Evolutionary conservation across 2,888 invertebrate species (phyloP), one percentile per base, ranked within the genome.

Genomic region (Zaprionus obscuricornis): DNA sequence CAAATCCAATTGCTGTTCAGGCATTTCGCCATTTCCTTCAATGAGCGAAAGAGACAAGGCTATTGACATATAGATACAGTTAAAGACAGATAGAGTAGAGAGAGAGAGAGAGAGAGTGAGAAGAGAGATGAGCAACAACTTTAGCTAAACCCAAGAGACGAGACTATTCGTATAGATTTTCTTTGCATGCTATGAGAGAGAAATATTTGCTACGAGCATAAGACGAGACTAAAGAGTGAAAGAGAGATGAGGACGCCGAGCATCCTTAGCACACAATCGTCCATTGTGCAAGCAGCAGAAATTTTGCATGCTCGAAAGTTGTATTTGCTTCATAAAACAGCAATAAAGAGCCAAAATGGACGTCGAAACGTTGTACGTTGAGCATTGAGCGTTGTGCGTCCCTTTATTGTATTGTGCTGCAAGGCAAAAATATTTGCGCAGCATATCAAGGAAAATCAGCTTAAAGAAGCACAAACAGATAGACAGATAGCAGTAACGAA

Each of bases 241-340:
- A n/a, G n/a, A n/a, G n/a, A n/a, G n/a, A n/a, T n/a, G n/a, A n/a
- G n/a, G n/a, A n/a, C n/a, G n/a, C n/a, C n/a, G n/a, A 10, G 5
- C 16, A 7, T 24, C 18, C 22, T 39, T 33, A 18, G 2, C 8
- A 1, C 56, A 65, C 72, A 74, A 75, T 77, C 62, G 62, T 71
- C 63, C 56, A 79, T 70, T 69, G 81, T 68, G 65, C 63, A 63
- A 40, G 62, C 62, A 56, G 57, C 63, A 66, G 57, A 66, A 62
- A 73, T 71, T 83, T 84, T 78, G 66, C 78, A 77, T 82, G 73
- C 75, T 73, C 60, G 54, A 67, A 77, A 66, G 73, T 77, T 74
- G 73, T 66, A 81, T 81, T 81, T 81, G 84, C 50, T 67, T 65
- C 76, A 78, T 78, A 78, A 83, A 78, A 78, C 66, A 68, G 81